phyloP scores from a whole-genome alignment of 2,113 vertebrate genomes.

The Syngnathus typhle region DNA sequence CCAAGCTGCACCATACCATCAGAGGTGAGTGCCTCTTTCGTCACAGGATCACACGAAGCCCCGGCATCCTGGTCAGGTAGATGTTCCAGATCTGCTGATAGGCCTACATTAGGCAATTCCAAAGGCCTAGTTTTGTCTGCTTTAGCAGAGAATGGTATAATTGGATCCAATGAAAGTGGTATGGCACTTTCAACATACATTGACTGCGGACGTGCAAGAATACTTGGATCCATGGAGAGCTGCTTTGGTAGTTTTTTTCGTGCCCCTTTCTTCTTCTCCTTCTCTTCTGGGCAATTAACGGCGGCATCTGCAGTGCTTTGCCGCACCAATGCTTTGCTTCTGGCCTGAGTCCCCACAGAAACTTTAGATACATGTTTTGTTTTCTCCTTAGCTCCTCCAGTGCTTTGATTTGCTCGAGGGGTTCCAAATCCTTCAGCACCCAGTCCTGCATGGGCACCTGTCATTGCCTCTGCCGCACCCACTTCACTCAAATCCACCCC shows the following conservation, averaged over 20 bases:
- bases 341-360: constrained; percentile 72
- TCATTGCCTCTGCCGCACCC: neutral
- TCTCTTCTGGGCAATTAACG: constrained; percentile 70
- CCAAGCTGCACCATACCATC: neutral
- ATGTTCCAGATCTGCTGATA: constrained; percentile 9
- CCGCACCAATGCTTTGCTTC: constrained; percentile 64
- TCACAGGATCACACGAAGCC: constrained; percentile 29
- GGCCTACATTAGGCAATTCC: constrained; percentile 18
- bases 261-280: constrained; percentile 47
- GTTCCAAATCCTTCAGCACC: constrained; percentile 21
- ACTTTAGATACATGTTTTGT: constrained; percentile 58
- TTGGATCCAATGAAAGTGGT: constrained; percentile 61
- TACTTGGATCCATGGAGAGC: constrained; percentile 68
- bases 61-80: constrained; percentile 4
- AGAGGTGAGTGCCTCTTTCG: constrained; percentile 28
- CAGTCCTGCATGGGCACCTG: neutral
- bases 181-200: constrained; percentile 69
- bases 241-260: constrained; percentile 61
- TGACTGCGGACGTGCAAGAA: constrained; percentile 61
- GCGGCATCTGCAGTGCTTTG: constrained; percentile 74
- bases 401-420: constrained; percentile 18
- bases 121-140: constrained; percentile 26
- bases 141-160: constrained; percentile 42
- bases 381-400: constrained; percentile 49
- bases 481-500: constrained; percentile 25